phyloP scores from a whole-genome alignment of 2,797 vertebrate genomes.

The Arremon aurantiirostris region DNA sequence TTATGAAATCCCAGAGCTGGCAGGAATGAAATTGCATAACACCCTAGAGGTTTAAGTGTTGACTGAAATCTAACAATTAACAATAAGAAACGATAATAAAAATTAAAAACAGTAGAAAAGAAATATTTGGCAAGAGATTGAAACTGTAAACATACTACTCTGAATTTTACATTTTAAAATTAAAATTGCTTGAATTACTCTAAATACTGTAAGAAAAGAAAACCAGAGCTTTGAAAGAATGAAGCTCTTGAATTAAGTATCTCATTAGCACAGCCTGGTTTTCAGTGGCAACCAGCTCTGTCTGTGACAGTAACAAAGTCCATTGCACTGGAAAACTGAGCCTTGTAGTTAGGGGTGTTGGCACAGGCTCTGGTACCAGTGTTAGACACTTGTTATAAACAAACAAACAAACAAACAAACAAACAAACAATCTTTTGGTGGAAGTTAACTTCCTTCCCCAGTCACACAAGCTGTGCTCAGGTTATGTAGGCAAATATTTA shows the following conservation, averaged over 20 bases:
- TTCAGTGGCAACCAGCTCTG: background rate
- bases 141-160: background rate
- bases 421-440: background rate
- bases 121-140: background rate
- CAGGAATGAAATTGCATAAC: background rate
- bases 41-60: background rate
- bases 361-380: background rate
- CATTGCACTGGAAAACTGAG: background rate
- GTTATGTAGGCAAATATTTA: conserved; percentile 42
- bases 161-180: background rate
- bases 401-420: background rate
- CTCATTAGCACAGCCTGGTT: background rate
- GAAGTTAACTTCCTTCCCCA: conserved; percentile 39
- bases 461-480: background rate
- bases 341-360: accelerated
- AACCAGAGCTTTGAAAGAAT: background rate
- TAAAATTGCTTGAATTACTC: background rate
- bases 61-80: conserved; percentile 10
- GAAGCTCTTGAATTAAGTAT: background rate
- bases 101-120: background rate
- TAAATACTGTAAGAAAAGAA: background rate
- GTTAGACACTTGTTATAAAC: background rate
- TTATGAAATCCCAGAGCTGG: background rate
- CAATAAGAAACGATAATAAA: background rate
- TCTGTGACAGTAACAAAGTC: background rate